Base-by-base conservation (phyloP, 1,140 invertebrate species). In the Drosophila yakuba region DNA sequence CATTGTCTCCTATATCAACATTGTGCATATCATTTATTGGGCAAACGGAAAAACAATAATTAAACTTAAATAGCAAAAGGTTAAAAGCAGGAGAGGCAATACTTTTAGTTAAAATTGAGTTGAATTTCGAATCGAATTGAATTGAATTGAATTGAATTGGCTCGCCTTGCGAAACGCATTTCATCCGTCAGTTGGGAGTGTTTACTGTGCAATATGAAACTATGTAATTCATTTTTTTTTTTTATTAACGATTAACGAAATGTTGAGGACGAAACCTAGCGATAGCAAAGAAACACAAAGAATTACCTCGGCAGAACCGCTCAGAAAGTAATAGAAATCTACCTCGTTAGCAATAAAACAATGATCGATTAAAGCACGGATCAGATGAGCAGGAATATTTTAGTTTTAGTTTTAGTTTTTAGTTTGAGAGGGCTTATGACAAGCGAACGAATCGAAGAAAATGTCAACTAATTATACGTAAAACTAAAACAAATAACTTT, bases 401-500 rank as follows among this genome's bases (percentile, higher is more conserved):
- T 32, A 32, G 32, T 32, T 32, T 32, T 48, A 38, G 10, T 11
- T 38, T 12, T 44, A 44, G 39, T 44, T 44, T 44, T 44, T 17
- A 38, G 54, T 57, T 64, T 7, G 43, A 48, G 17, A 64, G 36
- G 28, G 32, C 20, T 36, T 11, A 36, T 3, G 23, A 12, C 68
- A 66, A 64, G 45, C 23, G 48, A 60, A 55, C 35, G 45, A 52
- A 63, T 52, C 64, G 64, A 68, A 68, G 61, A 62, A 54, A 78
- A 74, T 50, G 68, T 73, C 80, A 83, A 83, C 80, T 82, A 83
- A 83, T 76, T 83, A 83, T 88, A 88, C 83, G 83, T 88, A 88
- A 88, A 83, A 79, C 69, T 72, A 60, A 88, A 81, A 74, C 77
- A 82, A 88, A 89, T 88, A 88, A 89, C 77, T 80, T 84, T 88